These are phyloP conservation scores for Drosophila nasuta DNA, from an alignment of 1,140 invertebrate species.

Conservation along the genomic window DNA sequence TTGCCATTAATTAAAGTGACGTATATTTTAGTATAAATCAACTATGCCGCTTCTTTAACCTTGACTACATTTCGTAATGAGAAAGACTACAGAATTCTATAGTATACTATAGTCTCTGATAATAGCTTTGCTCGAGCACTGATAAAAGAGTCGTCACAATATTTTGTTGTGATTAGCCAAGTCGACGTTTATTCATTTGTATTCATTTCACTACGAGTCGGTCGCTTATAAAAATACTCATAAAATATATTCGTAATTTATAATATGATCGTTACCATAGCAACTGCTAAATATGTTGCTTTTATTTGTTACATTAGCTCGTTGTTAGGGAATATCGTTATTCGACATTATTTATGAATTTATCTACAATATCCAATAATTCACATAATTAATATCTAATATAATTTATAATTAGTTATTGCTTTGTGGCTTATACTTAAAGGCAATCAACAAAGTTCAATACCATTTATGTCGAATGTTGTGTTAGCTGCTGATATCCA, in stretches of 20 bases:
- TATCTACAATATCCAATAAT: too few species aligned
- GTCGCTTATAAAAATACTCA: background rate
- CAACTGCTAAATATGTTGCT: too few species aligned
- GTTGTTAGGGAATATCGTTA: too few species aligned
- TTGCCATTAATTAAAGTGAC: slow-evolving; percentile 18
- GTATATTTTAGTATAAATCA: slow-evolving; percentile 18
- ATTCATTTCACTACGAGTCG: background rate
- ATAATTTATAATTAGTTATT: background rate
- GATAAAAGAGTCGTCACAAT: slow-evolving; percentile 11
- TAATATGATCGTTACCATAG: too few species aligned
- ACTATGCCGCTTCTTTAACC: slow-evolving; percentile 16
- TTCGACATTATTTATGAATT: too few species aligned
- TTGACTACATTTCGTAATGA: slow-evolving; percentile 15
- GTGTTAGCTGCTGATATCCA: too few species aligned
- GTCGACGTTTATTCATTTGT: background rate
- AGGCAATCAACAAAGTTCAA: background rate
- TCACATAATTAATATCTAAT: too few species aligned
- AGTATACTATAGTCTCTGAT: background rate
- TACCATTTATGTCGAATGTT: background rate
- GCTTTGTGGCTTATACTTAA: background rate
- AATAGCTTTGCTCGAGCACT: background rate
- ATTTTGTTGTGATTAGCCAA: slow-evolving; percentile 11
- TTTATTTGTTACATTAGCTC: too few species aligned
- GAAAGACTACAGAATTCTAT: too few species aligned
- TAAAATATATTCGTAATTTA: background rate